Conservation (phyloP, 2,888 invertebrate genomes). For the Ecdyonurus torrentis region DNA sequence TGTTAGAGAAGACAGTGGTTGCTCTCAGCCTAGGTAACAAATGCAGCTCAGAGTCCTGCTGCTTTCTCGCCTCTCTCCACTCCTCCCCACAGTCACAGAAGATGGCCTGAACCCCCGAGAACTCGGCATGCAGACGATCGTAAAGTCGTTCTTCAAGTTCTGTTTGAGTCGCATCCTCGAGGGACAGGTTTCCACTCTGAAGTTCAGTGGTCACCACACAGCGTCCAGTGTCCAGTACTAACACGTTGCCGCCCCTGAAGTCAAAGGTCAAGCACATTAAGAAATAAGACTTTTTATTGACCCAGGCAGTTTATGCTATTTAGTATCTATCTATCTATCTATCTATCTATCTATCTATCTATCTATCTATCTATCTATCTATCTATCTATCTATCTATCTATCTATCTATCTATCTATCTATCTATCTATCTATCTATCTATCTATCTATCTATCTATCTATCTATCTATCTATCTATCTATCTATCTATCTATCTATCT, state of each 20-base stretch:
- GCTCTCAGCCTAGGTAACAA: slow-evolving; percentile 49
- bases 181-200: slow-evolving; percentile 39
- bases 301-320: too few species aligned
- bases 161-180: slow-evolving; percentile 65
- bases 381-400: too few species aligned
- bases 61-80: slow-evolving; percentile 54
- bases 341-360: too few species aligned
- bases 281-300: too few species aligned
- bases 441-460: too few species aligned
- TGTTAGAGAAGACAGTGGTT: slow-evolving; percentile 52
- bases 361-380: too few species aligned
- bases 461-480: too few species aligned
- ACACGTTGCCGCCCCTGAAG: slow-evolving; percentile 46
- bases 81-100: slow-evolving; percentile 45
- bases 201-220: slow-evolving; percentile 52
- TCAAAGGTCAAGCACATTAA: too few species aligned
- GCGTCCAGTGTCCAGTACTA: slow-evolving; percentile 56
- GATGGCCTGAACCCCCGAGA: slow-evolving; percentile 48
- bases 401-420: too few species aligned
- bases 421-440: too few species aligned
- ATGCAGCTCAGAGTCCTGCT: slow-evolving; percentile 56
- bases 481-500: too few species aligned
- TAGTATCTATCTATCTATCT: too few species aligned
- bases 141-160: slow-evolving; percentile 66
- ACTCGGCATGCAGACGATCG: slow-evolving; percentile 52